Base-by-base conservation (phyloP, 2,888 invertebrate genomes). In the Acrobasis consociella region DNA sequence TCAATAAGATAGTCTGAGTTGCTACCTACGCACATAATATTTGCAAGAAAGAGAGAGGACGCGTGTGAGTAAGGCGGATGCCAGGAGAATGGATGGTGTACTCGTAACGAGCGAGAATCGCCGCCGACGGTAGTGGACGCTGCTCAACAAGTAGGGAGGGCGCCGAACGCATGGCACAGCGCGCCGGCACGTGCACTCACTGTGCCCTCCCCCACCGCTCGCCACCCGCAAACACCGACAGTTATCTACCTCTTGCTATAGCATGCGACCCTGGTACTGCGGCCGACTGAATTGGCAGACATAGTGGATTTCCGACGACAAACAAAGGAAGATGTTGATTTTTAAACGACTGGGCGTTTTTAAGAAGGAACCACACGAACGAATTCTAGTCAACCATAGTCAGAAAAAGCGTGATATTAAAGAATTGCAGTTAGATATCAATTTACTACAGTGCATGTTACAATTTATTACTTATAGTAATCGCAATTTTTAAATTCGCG, bases 231-330 rank as follows among this genome's bases (percentile, higher is more conserved):
- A 76, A 73, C 80, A 65, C 72, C 75, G 77, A 81, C 81, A 81
- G 76, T 71, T 79, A 76, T 72, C 72, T 71, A 83, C 83, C 83
- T 84, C 83, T 78, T 77, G 70, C 69, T 67, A 68, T 65, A 69
- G 72, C 75, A 77, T 90, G 85, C 76, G 73, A 65, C 74, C 87
- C 86, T 91, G 78, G 90, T 91, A 89, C 79, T 67, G 67, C 71
- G 73, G 71, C 77, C 81, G 81, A 87, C 83, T 72, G 82, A 88
- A 88, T 89, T 89, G 89, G 88, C 89, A 89, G 89, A 89, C 89
- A 88, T 87, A 85, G 83, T 87, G 83, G 83, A 84, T 82, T 81
- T 74, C 75, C 73, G 73, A 61, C 68, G 76, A 72, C 75, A 77
- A 77, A 77, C 73, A 77, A 75, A 72, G 70, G 64, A 69, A 69